Evolutionary conservation across 1,140 invertebrate genomes (phyloP).

Genomic region (Mycetomoellerius zeteki): DNA sequence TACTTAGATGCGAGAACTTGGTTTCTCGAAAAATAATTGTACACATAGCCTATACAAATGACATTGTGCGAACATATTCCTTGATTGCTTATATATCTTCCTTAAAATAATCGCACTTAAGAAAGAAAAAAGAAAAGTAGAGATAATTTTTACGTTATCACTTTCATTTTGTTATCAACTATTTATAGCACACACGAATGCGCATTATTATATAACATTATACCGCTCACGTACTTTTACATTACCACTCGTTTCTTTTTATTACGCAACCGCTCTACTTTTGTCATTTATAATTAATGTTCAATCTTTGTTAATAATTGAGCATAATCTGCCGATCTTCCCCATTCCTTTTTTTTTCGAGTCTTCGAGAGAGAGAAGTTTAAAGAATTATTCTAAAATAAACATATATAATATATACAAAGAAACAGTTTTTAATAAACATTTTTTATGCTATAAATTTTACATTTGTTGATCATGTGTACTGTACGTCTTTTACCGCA

Average conservation of each 20-base stretch:
- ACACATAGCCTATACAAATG: neutral
- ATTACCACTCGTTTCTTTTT: slow-evolving; percentile 12
- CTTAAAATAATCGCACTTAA: neutral
- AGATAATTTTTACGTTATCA: slow-evolving; percentile 18
- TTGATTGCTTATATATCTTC: neutral
- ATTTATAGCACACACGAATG: slow-evolving; percentile 47
- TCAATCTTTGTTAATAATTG: neutral
- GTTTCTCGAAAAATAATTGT: slow-evolving; percentile 11
- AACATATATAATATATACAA: slow-evolving; percentile 11
- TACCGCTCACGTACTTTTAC: slow-evolving; percentile 17
- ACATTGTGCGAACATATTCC: neutral
- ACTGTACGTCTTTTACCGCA: slow-evolving; percentile 5
- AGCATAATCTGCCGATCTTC: slow-evolving; percentile 11
- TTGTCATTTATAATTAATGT: neutral
- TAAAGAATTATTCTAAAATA: slow-evolving; percentile 37
- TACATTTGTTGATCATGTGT: slow-evolving; percentile 48
- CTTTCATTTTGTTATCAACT: neutral
- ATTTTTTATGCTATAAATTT: slow-evolving; percentile 52
- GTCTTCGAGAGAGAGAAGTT: slow-evolving; percentile 21
- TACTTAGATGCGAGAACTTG: neutral
- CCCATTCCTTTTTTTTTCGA: slow-evolving; percentile 1
- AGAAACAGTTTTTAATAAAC: slow-evolving; percentile 30
- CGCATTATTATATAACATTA: slow-evolving; percentile 39
- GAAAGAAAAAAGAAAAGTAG: neutral
- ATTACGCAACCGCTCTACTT: neutral